A percentile compares a stretch with the other conserved stretches of the same genome.
Conservation (phyloP, 2,113 vertebrate genomes). For the Hystrix brachyura region DNA sequence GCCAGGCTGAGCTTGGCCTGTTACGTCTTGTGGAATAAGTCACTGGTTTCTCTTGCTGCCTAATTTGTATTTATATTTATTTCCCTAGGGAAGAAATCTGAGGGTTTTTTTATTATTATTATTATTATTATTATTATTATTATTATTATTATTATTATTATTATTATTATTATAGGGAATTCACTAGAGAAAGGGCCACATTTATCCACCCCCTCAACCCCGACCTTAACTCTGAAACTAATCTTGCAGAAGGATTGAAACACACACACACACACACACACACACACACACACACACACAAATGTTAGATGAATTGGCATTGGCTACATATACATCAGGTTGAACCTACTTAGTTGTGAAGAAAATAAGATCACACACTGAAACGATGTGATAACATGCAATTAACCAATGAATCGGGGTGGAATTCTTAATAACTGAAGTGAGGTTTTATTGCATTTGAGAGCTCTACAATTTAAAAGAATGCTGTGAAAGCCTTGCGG, state of each 20-base stretch:
- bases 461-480: constrained; percentile 63
- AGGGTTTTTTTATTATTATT: neutral
- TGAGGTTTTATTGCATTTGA: constrained; percentile 45
- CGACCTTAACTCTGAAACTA: neutral
- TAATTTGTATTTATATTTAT: constrained; percentile 22
- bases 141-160: neutral
- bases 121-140: no score
- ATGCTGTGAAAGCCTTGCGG: constrained; percentile 58
- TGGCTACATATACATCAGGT: neutral
- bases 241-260: neutral
- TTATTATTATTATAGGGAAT: neutral
- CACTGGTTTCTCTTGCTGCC: neutral
- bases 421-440: constrained; percentile 43
- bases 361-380: neutral
- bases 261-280: neutral
- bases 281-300: neutral
- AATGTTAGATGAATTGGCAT: neutral
- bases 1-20: neutral
- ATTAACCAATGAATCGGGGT: constrained; percentile 14
- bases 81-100: constrained; percentile 40
- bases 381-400: constrained; percentile 33
- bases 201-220: neutral
- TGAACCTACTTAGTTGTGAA: constrained; percentile 48
- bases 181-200: neutral
- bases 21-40: neutral